Percentiles rank a stretch among this genome's conserved stretches.
Conservation (phyloP, 2,113 vertebrate genomes). For the Chionomys nivalis region DNA sequence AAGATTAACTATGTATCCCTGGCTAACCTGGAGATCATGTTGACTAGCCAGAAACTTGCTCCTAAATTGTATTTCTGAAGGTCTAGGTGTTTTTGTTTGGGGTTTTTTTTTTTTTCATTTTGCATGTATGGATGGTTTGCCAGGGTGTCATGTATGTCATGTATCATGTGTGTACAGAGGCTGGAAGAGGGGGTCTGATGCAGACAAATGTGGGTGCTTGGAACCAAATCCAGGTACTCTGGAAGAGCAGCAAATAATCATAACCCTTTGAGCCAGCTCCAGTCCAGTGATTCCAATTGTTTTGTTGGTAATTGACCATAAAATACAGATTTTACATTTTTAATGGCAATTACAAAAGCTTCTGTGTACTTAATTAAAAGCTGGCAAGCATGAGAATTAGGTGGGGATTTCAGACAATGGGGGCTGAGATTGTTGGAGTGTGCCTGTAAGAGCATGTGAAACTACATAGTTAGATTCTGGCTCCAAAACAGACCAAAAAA, state of each 20-base stretch:
- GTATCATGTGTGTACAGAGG: not conserved
- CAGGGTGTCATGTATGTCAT: not conserved
- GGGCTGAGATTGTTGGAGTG: not conserved
- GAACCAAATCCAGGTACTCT: not conserved
- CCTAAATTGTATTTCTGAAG: not conserved
- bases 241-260: not conserved
- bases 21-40: not conserved
- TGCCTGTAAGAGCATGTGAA: conserved; percentile 3
- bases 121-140: not conserved
- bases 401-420: not conserved
- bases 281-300: not conserved
- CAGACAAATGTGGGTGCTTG: not conserved
- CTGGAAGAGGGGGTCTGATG: not conserved
- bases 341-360: not conserved
- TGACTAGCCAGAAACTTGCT: not conserved
- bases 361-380: not conserved
- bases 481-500: not conserved
- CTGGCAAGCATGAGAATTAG: not conserved
- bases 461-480: not conserved
- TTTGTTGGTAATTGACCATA: not conserved
- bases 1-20: not conserved
- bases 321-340: not conserved
- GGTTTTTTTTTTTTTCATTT: not conserved
- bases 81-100: not conserved
- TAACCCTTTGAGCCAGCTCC: not conserved